Conservation (phyloP, 2,888 invertebrate species). For the Patella caerulea region DNA sequence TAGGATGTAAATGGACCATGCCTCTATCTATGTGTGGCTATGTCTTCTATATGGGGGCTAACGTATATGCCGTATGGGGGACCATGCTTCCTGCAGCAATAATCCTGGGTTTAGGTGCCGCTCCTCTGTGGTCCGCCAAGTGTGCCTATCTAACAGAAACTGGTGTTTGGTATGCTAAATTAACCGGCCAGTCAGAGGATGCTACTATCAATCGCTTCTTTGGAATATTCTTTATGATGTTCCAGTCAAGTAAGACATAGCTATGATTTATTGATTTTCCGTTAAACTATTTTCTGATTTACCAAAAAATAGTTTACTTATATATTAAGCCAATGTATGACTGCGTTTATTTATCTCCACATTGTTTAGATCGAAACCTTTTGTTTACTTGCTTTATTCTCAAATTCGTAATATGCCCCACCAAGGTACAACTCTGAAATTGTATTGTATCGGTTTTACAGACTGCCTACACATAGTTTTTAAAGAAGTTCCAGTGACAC, state of each 20-base stretch:
- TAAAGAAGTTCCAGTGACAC: no score
- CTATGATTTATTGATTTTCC: no score
- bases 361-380: no score
- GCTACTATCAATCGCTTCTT: conserved; percentile 97
- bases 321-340: no score
- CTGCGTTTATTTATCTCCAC: no score
- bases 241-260: conserved; percentile 88
- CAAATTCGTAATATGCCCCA: no score
- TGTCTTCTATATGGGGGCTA: conserved; percentile 93
- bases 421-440: no score
- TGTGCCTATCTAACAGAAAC: conserved; percentile 89
- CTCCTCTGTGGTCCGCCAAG: conserved; percentile 99
- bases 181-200: conserved; percentile 83
- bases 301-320: no score
- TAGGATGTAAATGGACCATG: conserved; percentile 97
- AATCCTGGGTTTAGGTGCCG: conserved; percentile 93
- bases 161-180: conserved; percentile 89
- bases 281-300: no score
- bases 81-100: conserved; percentile 85
- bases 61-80: conserved; percentile 89
- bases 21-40: conserved; percentile 93
- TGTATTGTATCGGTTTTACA: no score
- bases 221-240: conserved; percentile 98
- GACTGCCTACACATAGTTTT: no score
- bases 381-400: no score